These are phyloP conservation scores for Zele albiditarsus DNA, from an alignment of 2,888 invertebrate species.

Conservation along the genomic window DNA sequence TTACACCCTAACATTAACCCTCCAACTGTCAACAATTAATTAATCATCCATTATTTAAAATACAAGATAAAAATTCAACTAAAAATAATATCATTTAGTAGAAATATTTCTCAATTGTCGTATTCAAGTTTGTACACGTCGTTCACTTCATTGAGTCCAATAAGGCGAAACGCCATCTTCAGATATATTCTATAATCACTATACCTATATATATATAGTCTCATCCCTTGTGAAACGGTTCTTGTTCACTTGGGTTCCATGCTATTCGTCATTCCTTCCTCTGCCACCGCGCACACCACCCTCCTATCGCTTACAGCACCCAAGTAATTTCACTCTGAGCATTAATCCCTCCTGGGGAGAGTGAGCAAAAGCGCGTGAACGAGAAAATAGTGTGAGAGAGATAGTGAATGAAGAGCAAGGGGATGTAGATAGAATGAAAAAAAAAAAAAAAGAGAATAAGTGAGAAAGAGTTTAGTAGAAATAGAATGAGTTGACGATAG, in stretches of 20 bases:
- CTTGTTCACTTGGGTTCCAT: constrained; percentile 21
- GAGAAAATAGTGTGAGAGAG: constrained; percentile 6
- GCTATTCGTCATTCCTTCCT: constrained; percentile 31
- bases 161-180: constrained; percentile 25
- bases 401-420: neutral
- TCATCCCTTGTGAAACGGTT: constrained; percentile 14
- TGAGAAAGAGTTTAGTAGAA: neutral
- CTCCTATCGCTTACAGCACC: constrained; percentile 26
- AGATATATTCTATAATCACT: neutral
- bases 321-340: constrained; percentile 29
- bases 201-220: neutral
- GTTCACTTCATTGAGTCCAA: constrained; percentile 5
- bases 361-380: constrained; percentile 15
- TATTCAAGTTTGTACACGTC: constrained; percentile 24
- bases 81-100: constrained; percentile 15
- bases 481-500: neutral
- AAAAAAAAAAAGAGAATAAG: neutral
- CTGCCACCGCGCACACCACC: neutral
- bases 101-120: constrained; percentile 21
- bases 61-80: constrained; percentile 1
- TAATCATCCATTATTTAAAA: constrained; percentile 7
- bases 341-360: constrained; percentile 16
- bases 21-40: no score
- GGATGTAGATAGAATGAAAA: neutral
- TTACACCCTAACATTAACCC: no score